These are phyloP conservation scores for Regulus satrapa DNA, from an alignment of 2,113 vertebrate genomes.

Conservation along the genomic window DNA sequence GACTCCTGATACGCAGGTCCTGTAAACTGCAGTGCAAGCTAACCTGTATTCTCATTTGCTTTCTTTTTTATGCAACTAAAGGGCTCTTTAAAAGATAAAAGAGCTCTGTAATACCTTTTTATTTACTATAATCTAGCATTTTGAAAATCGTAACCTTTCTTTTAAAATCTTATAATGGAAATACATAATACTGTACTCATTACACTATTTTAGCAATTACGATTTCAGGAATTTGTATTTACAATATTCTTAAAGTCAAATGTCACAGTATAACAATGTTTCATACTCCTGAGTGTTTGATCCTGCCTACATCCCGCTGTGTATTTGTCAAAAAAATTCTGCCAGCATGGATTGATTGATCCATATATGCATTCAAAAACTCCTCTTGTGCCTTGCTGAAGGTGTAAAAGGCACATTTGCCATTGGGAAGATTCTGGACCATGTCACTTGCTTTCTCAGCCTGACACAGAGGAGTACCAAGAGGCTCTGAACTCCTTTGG, in stretches of 20 bases:
- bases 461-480: neutral
- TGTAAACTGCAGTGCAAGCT: neutral
- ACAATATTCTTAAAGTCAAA: neutral
- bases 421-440: neutral
- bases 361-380: neutral
- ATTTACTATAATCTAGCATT: neutral
- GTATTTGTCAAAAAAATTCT: neutral
- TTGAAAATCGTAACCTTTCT: neutral
- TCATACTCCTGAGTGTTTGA: neutral
- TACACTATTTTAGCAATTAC: neutral
- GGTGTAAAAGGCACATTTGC: neutral
- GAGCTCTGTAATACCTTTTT: neutral
- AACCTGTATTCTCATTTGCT: neutral
- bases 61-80: neutral
- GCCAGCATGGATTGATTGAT: neutral
- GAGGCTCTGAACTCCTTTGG: neutral
- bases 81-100: neutral
- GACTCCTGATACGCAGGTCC: neutral
- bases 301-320: rapidly evolving
- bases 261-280: neutral
- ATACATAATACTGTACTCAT: neutral
- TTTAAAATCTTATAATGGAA: slow-evolving; percentile 11
- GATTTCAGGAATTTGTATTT: slow-evolving; percentile 4
- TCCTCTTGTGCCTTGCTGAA: neutral
- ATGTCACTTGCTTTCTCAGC: neutral